phyloP scores from a whole-genome alignment of 2,888 invertebrate genomes.

The Ochropleura plecta region DNA sequence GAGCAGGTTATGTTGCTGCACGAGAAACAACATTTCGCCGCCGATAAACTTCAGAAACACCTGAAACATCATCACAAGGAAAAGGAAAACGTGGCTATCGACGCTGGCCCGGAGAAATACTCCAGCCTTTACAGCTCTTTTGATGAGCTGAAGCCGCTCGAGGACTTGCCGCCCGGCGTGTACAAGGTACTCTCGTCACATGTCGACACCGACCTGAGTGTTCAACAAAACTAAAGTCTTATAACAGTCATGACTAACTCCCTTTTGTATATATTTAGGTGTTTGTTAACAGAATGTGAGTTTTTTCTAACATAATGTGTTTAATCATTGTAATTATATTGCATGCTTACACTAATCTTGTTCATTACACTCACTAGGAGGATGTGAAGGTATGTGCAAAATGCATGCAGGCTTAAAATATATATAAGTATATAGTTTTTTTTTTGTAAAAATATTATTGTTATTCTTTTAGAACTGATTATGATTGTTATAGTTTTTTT shows the following conservation, averaged over 20 bases:
- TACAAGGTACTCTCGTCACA: slow-evolving; percentile 83
- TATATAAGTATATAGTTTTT: slow-evolving; percentile 30
- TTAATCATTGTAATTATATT: slow-evolving; percentile 54
- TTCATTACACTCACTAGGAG: slow-evolving; percentile 64
- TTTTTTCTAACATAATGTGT: slow-evolving; percentile 57
- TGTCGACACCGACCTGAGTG: slow-evolving; percentile 64
- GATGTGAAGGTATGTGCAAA: slow-evolving; percentile 63
- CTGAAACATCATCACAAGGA: slow-evolving; percentile 76
- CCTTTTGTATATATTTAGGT: slow-evolving; percentile 56
- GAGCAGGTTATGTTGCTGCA: slow-evolving; percentile 90
- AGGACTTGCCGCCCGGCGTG: slow-evolving; percentile 82
- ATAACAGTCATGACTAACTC: slow-evolving; percentile 68
- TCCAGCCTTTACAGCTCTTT: slow-evolving; percentile 86
- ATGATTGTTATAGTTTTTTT: neutral
- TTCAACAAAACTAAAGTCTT: slow-evolving; percentile 61
- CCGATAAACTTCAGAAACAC: slow-evolving; percentile 77
- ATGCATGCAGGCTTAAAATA: slow-evolving; percentile 58
- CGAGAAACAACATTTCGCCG: slow-evolving; percentile 86
- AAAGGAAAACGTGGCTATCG: slow-evolving; percentile 70
- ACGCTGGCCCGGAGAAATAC: slow-evolving; percentile 81
- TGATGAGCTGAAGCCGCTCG: slow-evolving; percentile 85
- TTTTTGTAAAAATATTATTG: slow-evolving; percentile 31
- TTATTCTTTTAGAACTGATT: slow-evolving; percentile 27
- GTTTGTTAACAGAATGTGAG: slow-evolving; percentile 59
- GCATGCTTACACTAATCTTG: slow-evolving; percentile 73